Evolutionary conservation across 2,888 invertebrate species (phyloP).

Genomic region (Thecophora atra): DNA sequence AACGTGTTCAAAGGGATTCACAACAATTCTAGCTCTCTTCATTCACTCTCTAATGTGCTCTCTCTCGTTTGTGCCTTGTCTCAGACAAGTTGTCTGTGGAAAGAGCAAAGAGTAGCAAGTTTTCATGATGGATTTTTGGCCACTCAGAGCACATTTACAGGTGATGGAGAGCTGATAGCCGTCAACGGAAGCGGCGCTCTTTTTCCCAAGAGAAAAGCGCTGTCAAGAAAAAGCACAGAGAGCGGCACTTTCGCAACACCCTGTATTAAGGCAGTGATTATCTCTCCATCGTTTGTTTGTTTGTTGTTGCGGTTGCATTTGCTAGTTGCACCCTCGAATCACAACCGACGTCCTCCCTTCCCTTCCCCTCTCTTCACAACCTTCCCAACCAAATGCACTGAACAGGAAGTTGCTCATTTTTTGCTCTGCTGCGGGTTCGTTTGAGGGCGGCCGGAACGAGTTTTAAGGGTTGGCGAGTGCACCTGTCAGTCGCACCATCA

Average conservation of each 20-base stretch:
- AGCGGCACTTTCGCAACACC: background rate
- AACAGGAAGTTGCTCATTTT: background rate
- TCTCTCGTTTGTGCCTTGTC: too few species aligned
- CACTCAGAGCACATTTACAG: too few species aligned
- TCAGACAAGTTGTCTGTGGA: too few species aligned
- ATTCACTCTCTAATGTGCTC: too few species aligned
- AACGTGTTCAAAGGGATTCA: too few species aligned
- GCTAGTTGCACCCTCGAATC: constrained; percentile 6
- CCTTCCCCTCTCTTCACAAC: background rate
- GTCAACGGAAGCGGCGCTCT: background rate
- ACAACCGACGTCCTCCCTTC: background rate
- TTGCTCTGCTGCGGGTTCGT: background rate
- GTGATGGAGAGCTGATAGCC: background rate
- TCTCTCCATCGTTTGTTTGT: background rate
- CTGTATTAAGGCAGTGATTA: background rate
- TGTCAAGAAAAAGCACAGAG: background rate
- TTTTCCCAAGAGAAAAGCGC: background rate
- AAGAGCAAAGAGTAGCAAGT: too few species aligned
- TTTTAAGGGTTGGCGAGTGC: background rate
- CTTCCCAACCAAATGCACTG: background rate
- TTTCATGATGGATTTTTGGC: too few species aligned
- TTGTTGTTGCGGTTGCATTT: background rate
- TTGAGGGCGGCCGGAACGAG: background rate
- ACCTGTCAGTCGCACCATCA: background rate
- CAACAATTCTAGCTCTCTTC: too few species aligned